Evolutionary conservation across 2,113 vertebrate genomes (phyloP).

Genomic region (Scytalopus superciliaris): DNA sequence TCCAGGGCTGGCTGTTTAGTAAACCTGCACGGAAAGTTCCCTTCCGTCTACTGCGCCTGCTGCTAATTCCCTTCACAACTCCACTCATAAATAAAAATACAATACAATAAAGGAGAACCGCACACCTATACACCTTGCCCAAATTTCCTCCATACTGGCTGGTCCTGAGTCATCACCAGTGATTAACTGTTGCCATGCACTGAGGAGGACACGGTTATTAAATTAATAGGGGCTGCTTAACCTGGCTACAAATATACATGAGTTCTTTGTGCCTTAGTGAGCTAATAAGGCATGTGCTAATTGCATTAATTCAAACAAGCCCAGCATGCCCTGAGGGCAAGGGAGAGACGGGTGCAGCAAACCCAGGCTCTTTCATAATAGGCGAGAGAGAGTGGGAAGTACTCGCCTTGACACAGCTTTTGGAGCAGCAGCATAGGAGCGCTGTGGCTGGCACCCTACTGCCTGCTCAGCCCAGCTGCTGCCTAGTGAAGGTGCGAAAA

Average conservation of each 20-base stretch:
- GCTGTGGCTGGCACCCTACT: fast-evolving
- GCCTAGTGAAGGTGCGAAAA: neutral
- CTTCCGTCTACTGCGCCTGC: neutral
- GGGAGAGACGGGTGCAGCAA: neutral
- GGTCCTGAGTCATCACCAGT: constrained; percentile 23
- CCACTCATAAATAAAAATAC: neutral
- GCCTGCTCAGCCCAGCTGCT: neutral
- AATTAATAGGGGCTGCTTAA: constrained; percentile 54
- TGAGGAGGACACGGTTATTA: constrained; percentile 50
- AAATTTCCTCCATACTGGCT: neutral
- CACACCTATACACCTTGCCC: neutral
- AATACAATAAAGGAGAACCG: neutral
- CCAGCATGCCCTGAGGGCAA: constrained; percentile 31
- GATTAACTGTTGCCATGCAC: constrained; percentile 38
- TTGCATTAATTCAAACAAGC: constrained; percentile 67
- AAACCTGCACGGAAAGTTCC: neutral
- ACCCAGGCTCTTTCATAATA: neutral
- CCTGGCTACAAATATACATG: constrained; percentile 50
- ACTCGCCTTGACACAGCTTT: neutral
- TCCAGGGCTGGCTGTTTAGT: neutral
- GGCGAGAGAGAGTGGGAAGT: neutral
- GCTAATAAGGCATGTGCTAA: constrained; percentile 64
- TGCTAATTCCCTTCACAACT: constrained; percentile 16
- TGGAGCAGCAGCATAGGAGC: neutral
- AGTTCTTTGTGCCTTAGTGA: constrained; percentile 61